Evolutionary conservation across 2,888 invertebrate genomes (phyloP), one percentile per base, ranked within the genome.

Genomic region (Drosophila histrio): DNA sequence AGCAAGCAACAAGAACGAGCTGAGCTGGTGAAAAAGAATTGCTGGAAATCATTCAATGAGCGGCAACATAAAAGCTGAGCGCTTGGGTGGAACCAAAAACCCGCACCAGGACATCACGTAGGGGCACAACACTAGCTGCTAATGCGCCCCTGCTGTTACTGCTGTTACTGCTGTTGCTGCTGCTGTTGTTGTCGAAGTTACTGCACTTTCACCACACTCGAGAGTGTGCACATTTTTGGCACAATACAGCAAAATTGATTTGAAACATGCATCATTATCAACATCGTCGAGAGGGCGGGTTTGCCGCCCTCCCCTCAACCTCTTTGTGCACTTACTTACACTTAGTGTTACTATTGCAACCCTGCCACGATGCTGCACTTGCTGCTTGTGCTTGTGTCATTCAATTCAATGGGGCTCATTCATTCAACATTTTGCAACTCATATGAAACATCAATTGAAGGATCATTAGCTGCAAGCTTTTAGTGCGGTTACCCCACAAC

Each of bases 231-330:
- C 79, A 82, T 72, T 82, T 85, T 88, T 76, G 88, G 86, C 79
- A 87, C 83, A 88, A 88, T 88, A 79, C 74, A 88, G 81, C 77
- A 85, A 89, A 89, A 89, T 89, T 89, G 89, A 89, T 89, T 89
- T 89, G 88, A 81, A 81, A 83, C 85, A 89, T 87, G 87, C 87
- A 85, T 84, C 85, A 85, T 82, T 84, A 85, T 82, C 78, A 77
- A 68, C 84, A 77, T 60, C 68, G 69, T 68, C 76, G 56, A 61
- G 60, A 56, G 62, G 24, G 65, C n/a, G 11, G 15, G 6, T n/a
- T n/a, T 3, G 11, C 61, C 49, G 13, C 57, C 28, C 21, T 41
- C n/a, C n/a, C 32, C 15, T 13, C 56, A 58, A 66, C 43, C 52
- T 64, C 69, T 56, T 52, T 56, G 49, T 57, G 63, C 79, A 77